phyloP scores from a whole-genome alignment of 1,140 invertebrate genomes.

The Panulirus ornatus region DNA sequence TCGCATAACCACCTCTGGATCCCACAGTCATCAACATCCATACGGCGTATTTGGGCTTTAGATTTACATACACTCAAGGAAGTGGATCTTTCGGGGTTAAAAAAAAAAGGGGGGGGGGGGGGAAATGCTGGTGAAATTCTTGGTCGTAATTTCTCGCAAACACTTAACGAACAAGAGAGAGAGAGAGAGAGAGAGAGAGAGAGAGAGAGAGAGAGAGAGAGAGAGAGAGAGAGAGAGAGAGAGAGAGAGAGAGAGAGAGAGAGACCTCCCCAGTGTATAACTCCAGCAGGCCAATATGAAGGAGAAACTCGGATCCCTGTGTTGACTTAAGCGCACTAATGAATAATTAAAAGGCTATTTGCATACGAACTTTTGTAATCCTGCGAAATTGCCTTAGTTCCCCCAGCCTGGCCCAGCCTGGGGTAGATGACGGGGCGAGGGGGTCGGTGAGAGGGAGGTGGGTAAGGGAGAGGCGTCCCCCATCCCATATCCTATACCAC shows the following conservation, averaged over 20 bases:
- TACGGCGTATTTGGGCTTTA: too few species aligned
- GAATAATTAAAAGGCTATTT: slow-evolving; percentile 71
- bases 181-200: slow-evolving; percentile 24
- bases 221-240: slow-evolving; percentile 59
- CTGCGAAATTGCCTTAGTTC: slow-evolving; percentile 62
- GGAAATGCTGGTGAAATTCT: too few species aligned
- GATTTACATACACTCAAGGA: too few species aligned
- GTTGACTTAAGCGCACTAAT: slow-evolving; percentile 71
- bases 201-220: slow-evolving; percentile 54
- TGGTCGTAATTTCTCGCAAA: too few species aligned
- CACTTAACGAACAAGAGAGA: too few species aligned
- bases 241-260: slow-evolving; percentile 41
- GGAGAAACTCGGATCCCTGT: slow-evolving; percentile 55
- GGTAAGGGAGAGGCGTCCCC: not conserved
- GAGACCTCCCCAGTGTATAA: not conserved
- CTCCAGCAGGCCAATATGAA: slow-evolving; percentile 58
- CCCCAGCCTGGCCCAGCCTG: not conserved
- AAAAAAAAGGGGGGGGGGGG: too few species aligned
- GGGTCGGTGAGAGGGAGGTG: not conserved
- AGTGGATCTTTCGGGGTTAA: too few species aligned
- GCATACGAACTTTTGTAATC: slow-evolving; percentile 71
- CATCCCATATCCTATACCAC: too few species aligned
- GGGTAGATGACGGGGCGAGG: not conserved
- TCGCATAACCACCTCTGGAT: too few species aligned
- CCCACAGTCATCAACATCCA: too few species aligned